Evolutionary conservation across 2,888 invertebrate genomes (phyloP), one percentile per base, ranked within the genome.

Genomic region (Achlya flavicornis): DNA sequence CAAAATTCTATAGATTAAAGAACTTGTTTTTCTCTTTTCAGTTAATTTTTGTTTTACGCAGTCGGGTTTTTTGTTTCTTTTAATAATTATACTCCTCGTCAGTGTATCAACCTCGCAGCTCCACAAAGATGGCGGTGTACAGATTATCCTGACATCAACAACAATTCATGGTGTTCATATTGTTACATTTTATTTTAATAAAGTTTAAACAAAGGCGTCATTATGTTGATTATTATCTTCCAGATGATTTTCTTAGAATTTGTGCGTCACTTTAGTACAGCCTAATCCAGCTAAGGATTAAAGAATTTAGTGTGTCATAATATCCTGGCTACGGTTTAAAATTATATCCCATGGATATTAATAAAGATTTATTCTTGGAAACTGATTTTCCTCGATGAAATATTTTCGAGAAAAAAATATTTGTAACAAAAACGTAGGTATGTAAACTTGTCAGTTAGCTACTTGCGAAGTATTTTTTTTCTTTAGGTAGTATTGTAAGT

Each of bases 221-320:
- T 33, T 57, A 38, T 38, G 26, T 1, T 58, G 14, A 58, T n/a
- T 33, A 33, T 32, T 6, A 5, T 33, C n/a, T 53, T 53, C 16
- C 53, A 58, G 58, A 58, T 58, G 58, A 58, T 58, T 14, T 58
- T 58, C 58, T 35, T 3, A 32, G 58, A 58, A 58, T 35, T n/a
- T 58, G 14, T 58, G 32, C 35, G 35, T 58, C 33, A 58, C 33
- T 35, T 58, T 33, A 32, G 3, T 26, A 8, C n/a, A 58, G 14
- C 58, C 35, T 58, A 35, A 58, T 58, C 35, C n/a, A 14, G 14
- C 33, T 35, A 32, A 33, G 43, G 12, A 41, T 60, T 38, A 43
- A 19, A 41, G 60, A 60, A 60, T 60, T 41, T 19, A n/a, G 12
- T 43, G 60, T 41, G 60, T 60, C 60, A 60, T 35, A 26, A 26